These are phyloP conservation scores for Clunio marinus DNA, from an alignment of 2,888 invertebrate species.

Conservation along the genomic window DNA sequence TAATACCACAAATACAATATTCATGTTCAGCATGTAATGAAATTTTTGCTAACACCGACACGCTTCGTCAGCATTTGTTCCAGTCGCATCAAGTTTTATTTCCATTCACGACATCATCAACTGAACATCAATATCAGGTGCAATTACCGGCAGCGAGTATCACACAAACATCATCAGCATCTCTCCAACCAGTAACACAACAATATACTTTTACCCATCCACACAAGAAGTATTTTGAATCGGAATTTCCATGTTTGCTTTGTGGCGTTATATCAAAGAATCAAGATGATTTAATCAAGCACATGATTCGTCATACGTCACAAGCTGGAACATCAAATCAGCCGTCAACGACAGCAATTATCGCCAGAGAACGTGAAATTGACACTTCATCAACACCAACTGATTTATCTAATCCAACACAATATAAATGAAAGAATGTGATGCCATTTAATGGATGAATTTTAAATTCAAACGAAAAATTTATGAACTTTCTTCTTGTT, in stretches of 20 bases:
- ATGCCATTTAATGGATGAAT: too few species aligned
- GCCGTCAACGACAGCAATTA: not conserved
- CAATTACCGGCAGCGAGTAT: slow-evolving; percentile 23
- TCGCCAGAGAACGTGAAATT: slow-evolving; percentile 9
- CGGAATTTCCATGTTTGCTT: slow-evolving; percentile 27
- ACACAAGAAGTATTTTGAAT: slow-evolving; percentile 35
- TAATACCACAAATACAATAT: slow-evolving; percentile 32
- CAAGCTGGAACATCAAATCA: not conserved
- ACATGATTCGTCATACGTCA: slow-evolving; percentile 27
- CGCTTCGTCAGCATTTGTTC: slow-evolving; percentile 25
- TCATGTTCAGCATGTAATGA: slow-evolving; percentile 31
- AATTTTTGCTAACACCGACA: slow-evolving; percentile 16
- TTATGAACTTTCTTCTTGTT: too few species aligned
- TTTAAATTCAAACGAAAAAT: too few species aligned
- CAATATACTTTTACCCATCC: slow-evolving; percentile 30
- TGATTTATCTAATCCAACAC: slow-evolving; percentile 17
- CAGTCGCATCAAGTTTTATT: slow-evolving; percentile 35
- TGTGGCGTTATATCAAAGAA: slow-evolving; percentile 21
- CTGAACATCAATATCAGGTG: slow-evolving; percentile 36
- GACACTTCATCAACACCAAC: slow-evolving; percentile 2
- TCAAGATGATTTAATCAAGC: slow-evolving; percentile 31
- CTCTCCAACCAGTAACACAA: slow-evolving; percentile 17
- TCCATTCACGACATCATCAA: slow-evolving; percentile 1
- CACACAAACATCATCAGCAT: slow-evolving; percentile 16
- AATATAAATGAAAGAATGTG: slow-evolving; percentile 23